Evolutionary conservation across 2,888 invertebrate genomes (phyloP), one percentile per base, ranked within the genome.

Genomic region (Eilema depressum): DNA sequence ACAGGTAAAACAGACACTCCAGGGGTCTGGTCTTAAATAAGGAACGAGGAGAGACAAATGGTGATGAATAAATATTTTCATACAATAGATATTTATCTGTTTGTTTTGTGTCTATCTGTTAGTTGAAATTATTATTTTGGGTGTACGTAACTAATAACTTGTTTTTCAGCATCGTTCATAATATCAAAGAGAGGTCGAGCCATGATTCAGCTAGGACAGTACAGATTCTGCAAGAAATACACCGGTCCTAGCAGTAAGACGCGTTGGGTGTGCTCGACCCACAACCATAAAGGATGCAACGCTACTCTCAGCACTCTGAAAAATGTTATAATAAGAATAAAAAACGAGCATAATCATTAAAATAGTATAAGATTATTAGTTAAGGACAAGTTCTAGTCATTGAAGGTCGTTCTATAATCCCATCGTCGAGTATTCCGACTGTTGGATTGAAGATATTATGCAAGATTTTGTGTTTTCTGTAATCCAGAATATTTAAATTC

Each of bases 291-390:
- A 57, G 62, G 65, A 20, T 71, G 71, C 61, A 56, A 47, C 2
- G 89, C 89, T 0, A 53, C 72, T 1, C 61, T 88, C 3, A 75
- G 74, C 63, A 88, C 89, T 0, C 20, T 82, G 7, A 77, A 61
- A 14, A 41, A 72, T 8, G 23, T 23, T 2, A 37, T 71, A 28
- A 8, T 68, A 11, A 17, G 23, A 57, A 20, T 71, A 2, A 71
- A 57, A 57, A 71, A 71, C 57, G 20, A 57, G 0, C 71, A 71
- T 25, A 71, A 71, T 25, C 71, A 71, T 68, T 71, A 25, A 47
- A 53, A 8, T 28, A 14, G n/a, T 10, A 53, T n/a, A n/a, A 7
- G n/a, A 12, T 11, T 33, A 20, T 47, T 20, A 47, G 47, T 20
- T 20, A 20, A 20, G 20, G 0, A 41, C 17, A 41, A 41, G 17